These are phyloP conservation scores for Glyptemys insculpta DNA, from an alignment of 2,797 vertebrate species.

Conservation along the genomic window DNA sequence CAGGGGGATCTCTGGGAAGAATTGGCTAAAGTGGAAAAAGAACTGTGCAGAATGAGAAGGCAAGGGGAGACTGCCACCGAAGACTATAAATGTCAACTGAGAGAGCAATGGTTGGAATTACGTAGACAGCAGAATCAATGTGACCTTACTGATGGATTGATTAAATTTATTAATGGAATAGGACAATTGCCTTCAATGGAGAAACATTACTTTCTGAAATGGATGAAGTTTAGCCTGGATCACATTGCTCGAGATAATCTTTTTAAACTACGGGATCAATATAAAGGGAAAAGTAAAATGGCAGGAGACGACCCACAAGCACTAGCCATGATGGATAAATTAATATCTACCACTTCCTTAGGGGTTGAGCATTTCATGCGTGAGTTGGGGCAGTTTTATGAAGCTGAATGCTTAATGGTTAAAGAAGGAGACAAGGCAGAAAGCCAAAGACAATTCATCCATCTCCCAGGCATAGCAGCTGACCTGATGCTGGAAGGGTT, in stretches of 20 bases:
- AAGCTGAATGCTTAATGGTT: conserved; percentile 80
- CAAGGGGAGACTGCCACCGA: conserved; percentile 34
- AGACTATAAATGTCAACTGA: conserved; percentile 73
- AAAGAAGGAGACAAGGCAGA: conserved; percentile 32
- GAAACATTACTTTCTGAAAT: conserved; percentile 85
- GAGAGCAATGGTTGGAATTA: conserved; percentile 73
- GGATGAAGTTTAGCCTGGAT: conserved; percentile 85
- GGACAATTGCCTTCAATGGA: conserved; percentile 70
- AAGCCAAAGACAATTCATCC: conserved; percentile 70
- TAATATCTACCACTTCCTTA: conserved; percentile 77
- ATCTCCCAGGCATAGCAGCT: conserved; percentile 83
- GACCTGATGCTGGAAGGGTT: conserved; percentile 86
- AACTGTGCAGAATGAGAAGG: conserved; percentile 75
- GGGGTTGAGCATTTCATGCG: conserved; percentile 88
- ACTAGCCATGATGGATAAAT: background rate
- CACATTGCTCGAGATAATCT: conserved; percentile 61
- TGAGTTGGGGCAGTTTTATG: conserved; percentile 88
- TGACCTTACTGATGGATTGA: conserved; percentile 80
- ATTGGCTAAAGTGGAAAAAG: conserved; percentile 80
- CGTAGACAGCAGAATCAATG: conserved; percentile 74
- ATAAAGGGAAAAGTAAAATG: too few species aligned
- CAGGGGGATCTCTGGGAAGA: conserved; percentile 82
- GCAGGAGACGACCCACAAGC: too few species aligned
- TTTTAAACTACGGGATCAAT: too few species aligned
- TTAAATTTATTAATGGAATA: conserved; percentile 81